phyloP scores from a whole-genome alignment of 1,140 invertebrate genomes.

The Meloidogyne hapla region DNA sequence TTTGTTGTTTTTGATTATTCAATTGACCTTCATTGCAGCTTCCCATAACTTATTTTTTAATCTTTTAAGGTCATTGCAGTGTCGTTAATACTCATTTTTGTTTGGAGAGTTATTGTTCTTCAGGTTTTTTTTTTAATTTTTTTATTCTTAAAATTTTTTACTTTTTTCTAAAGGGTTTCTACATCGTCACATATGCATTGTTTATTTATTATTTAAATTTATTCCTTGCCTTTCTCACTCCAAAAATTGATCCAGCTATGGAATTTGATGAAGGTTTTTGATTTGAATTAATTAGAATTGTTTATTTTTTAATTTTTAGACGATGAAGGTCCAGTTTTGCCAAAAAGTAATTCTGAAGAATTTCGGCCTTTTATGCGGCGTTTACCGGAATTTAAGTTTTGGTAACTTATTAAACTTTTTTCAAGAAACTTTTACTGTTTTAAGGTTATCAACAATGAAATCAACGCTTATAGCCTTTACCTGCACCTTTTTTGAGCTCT shows the following conservation, averaged over 20 bases:
- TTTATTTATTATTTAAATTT: conserved; percentile 98
- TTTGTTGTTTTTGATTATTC: not conserved
- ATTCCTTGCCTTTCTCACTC: conserved; percentile 97
- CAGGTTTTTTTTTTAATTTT: conserved; percentile 26
- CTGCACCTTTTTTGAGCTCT: conserved; percentile 94
- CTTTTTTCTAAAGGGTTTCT: conserved; percentile 77
- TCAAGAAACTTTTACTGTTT: not conserved
- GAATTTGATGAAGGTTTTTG: conserved; percentile 53
- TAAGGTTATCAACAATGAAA: conserved; percentile 83
- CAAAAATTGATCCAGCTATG: conserved; percentile 87
- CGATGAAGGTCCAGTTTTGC: conserved; percentile 69
- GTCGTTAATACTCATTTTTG: conserved; percentile 38
- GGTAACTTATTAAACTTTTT: conserved; percentile 68
- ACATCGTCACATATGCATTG: conserved; percentile 95
- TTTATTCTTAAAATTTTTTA: not conserved
- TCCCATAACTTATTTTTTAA: too few species aligned
- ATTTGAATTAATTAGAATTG: not conserved
- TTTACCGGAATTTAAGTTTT: conserved; percentile 99
- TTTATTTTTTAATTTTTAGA: conserved; percentile 32
- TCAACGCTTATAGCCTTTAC: conserved; percentile 85
- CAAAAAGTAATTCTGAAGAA: conserved; percentile 90
- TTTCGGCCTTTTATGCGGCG: conserved; percentile 96
- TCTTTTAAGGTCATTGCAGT: conserved; percentile 30
- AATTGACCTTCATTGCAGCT: too few species aligned
- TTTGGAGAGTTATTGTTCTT: conserved; percentile 43